Conservation (phyloP, 1,140 invertebrate species). For the Pentalonia nigronervosa region DNA sequence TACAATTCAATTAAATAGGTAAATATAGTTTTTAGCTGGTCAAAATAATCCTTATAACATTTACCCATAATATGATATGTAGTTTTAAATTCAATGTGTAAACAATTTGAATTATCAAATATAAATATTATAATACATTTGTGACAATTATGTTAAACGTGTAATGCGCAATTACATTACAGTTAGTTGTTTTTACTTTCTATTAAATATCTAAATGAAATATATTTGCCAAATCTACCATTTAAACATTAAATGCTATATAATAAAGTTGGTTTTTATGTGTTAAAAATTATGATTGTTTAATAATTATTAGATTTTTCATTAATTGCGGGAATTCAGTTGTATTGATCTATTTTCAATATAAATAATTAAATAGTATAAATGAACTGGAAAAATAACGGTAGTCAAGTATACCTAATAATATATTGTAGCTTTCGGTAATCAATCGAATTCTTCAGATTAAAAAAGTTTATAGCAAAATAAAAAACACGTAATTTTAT, state of each 20-base stretch:
- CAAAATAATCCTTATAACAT: not conserved
- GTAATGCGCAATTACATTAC: not conserved
- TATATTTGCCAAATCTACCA: not conserved
- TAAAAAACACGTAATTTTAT: not conserved
- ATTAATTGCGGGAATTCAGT: not conserved
- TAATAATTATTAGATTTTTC: not conserved
- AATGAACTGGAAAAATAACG: not conserved
- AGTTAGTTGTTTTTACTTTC: not conserved
- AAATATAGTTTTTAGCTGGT: not conserved
- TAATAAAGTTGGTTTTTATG: not conserved
- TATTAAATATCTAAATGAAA: not conserved
- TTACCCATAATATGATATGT: no score
- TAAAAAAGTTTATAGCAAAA: not conserved
- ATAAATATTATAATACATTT: not conserved
- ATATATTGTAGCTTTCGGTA: not conserved
- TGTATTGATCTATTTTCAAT: not conserved
- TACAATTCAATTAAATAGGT: not conserved
- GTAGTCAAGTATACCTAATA: not conserved
- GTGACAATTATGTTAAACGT: fast-evolving
- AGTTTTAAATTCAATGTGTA: no score
- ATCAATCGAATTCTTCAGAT: not conserved
- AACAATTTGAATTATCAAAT: no score
- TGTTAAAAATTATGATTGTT: not conserved
- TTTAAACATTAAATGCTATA: not conserved
- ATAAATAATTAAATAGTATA: not conserved